Evolutionary conservation across 2,113 vertebrate species (phyloP), one percentile per base, ranked within the genome.

Genomic region (Mesoclemmys tuberculata): DNA sequence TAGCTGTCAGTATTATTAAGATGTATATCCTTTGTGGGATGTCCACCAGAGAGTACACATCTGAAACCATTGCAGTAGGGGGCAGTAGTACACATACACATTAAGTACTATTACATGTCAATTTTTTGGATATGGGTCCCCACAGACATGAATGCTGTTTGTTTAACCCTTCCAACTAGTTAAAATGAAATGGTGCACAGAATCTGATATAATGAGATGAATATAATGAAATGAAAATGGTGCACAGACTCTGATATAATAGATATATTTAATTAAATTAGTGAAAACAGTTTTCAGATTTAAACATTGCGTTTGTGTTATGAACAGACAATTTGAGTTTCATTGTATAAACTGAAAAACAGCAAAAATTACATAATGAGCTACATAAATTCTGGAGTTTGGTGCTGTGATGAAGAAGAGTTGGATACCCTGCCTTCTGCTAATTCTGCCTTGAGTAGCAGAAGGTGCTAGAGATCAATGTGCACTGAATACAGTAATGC

Each of bases 381-480:
- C 29, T 61, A 31, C 31, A 14, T 35, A 0, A 0, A 22, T 52
- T 55, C 1, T 87, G 35, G 75, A 26, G 3, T 89, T 85, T 93
- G 61, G 35, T 68, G 18, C 68, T 92, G 79, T 68, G 51, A 41
- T 46, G 55, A 11, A 61, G 46, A 27, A 61, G 29, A 61, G 27
- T 29, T 61, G 31, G 29, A 35, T 61, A 61, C 22, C 52, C 51
- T 0, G 0, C 8, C 9, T 19, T 14, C 27, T 41, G 19, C 82
- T 93, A 89, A 22, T 71, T 71, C 21, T n/a, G 35, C n/a, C 68
- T 38, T n/a, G 68, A 71, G 18, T 19, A 71, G 35, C 21, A 21
- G 8, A 22, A 22, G 68, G 16, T 71, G 68, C n/a, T 38, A 71
- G n/a, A 71, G 58, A 61, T 61, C 29, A 61, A 6, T 31, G 58